These are phyloP conservation scores for Berghia stephanieae DNA, from an alignment of 1,140 invertebrate genomes.

Conservation along the genomic window DNA sequence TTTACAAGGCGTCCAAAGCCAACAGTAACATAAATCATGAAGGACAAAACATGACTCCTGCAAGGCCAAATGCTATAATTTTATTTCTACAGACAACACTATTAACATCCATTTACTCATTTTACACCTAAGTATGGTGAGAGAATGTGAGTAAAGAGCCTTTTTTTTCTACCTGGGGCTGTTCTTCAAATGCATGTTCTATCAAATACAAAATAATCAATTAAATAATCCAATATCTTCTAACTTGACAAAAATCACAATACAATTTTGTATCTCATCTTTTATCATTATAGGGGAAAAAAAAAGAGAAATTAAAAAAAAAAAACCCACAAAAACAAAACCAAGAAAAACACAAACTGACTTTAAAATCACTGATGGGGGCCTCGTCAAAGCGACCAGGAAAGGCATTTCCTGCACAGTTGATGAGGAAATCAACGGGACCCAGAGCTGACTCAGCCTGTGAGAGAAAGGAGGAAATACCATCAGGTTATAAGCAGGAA, in stretches of 20 bases:
- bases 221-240: background rate
- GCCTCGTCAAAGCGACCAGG: constrained; percentile 84
- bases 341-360: constrained; percentile 43
- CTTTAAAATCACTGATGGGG: constrained; percentile 76
- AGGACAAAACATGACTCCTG: no score
- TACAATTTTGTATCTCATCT: no score
- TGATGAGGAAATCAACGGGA: constrained; percentile 87
- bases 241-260: no score
- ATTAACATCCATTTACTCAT: no score
- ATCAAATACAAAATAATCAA: background rate
- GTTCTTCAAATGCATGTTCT: background rate
- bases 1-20: no score
- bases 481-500: no score
- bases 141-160: no score
- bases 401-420: constrained; percentile 83
- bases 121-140: no score
- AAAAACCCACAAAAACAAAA: background rate
- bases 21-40: no score
- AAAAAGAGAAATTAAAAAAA: background rate
- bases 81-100: no score
- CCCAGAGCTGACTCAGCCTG: constrained; percentile 74
- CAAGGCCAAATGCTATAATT: background rate
- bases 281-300: background rate
- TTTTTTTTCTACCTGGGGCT: no score
- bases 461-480: constrained; percentile 19